Evolutionary conservation across 2,888 invertebrate species (phyloP).

Genomic region (Alcis repandata): DNA sequence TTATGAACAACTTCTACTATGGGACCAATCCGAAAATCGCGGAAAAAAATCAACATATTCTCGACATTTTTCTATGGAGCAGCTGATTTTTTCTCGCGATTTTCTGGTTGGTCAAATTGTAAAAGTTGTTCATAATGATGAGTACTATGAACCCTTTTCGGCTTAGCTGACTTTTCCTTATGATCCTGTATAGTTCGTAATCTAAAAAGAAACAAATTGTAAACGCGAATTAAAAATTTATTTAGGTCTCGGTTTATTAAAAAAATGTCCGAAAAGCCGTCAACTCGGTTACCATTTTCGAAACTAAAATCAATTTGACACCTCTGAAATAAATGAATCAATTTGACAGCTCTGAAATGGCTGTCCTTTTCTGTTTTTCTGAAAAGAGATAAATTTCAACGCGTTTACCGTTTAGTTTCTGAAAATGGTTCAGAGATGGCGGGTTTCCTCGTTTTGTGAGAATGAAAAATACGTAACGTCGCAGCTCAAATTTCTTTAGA

Average conservation of each 20-base stretch:
- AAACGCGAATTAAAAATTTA: neutral
- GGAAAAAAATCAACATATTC: too few relatives aligned
- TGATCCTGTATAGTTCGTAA: too few relatives aligned
- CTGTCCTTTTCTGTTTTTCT: neutral
- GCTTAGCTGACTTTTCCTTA: too few relatives aligned
- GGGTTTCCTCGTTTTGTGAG: neutral
- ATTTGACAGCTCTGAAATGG: neutral
- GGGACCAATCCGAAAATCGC: too few relatives aligned
- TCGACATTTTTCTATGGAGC: too few relatives aligned
- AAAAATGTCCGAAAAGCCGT: neutral
- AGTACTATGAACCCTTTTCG: too few relatives aligned
- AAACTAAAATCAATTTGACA: neutral
- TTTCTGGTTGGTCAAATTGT: too few relatives aligned
- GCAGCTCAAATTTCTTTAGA: neutral
- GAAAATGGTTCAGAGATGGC: neutral
- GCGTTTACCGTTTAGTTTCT: neutral
- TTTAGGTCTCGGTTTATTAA: neutral
- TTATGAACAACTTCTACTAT: too few relatives aligned
- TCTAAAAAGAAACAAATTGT: too few relatives aligned
- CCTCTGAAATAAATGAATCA: too few relatives aligned
- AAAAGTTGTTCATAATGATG: too few relatives aligned
- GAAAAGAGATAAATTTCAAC: neutral
- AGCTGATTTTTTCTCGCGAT: too few relatives aligned
- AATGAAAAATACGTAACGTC: conserved; percentile 2
- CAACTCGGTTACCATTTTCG: neutral